phyloP scores from a whole-genome alignment of 2,113 vertebrate genomes.

The human region DNA sequence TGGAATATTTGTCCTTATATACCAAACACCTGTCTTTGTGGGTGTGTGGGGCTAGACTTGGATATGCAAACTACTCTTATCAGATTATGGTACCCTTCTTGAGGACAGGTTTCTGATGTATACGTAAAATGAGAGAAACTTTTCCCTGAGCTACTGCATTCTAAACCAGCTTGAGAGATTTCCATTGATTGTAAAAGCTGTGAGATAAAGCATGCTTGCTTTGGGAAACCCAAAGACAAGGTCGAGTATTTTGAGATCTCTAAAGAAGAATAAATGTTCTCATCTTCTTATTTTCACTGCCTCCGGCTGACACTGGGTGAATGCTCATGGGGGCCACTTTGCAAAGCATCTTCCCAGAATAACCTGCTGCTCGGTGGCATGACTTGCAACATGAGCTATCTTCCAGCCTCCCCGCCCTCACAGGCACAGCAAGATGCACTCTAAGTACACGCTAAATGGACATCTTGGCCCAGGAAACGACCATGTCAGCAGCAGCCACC shows the following conservation, averaged over 20 bases:
- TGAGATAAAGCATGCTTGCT: background rate
- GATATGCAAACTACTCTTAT: too few species aligned
- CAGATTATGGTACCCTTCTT: background rate
- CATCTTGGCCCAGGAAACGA: conserved; percentile 58
- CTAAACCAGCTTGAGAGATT: background rate
- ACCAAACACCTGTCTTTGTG: rapidly evolving
- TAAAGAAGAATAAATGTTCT: background rate
- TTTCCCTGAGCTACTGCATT: background rate
- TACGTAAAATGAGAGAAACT: rapidly evolving
- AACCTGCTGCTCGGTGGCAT: background rate
- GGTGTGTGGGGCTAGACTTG: too few species aligned
- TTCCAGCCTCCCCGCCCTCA: background rate
- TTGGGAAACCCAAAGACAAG: conserved; percentile 38
- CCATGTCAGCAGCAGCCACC: conserved; percentile 9
- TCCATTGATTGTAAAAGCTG: background rate
- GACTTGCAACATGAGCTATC: background rate
- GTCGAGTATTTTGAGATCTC: conserved; percentile 38
- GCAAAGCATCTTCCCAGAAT: conserved; percentile 24
- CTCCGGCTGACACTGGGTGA: background rate
- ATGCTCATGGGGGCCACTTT: background rate
- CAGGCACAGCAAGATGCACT: background rate
- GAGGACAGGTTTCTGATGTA: background rate
- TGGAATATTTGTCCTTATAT: too few species aligned
- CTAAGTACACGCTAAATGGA: conserved; percentile 60
- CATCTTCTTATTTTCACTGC: background rate